Conservation (phyloP, 1,140 invertebrate species). For the Aphaenogaster ashmeadi region DNA sequence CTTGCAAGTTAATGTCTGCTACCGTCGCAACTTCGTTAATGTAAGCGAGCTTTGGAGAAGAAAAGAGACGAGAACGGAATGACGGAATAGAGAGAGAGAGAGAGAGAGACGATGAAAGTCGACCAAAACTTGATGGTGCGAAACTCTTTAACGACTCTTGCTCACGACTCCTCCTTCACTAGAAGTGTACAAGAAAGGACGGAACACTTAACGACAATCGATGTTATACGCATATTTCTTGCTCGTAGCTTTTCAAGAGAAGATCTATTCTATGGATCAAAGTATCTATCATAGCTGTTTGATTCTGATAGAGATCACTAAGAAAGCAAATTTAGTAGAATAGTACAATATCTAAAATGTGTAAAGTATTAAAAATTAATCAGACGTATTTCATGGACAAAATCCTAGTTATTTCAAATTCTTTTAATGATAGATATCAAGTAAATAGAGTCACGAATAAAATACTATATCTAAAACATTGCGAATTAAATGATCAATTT, state of each 20-base stretch:
- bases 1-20: conserved; percentile 39
- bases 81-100: neutral
- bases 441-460: neutral
- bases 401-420: neutral
- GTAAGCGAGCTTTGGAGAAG: conserved; percentile 37
- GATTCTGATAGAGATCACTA: neutral
- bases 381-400: neutral
- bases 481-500: conserved; percentile 10
- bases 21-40: conserved; percentile 64
- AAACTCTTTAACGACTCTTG: conserved; percentile 72
- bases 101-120: conserved; percentile 16
- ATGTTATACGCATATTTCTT: conserved; percentile 36
- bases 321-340: neutral
- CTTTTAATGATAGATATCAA: neutral
- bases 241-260: neutral
- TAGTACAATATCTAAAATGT: neutral
- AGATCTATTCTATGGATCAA: neutral
- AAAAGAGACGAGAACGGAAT: neutral
- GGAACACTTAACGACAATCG: conserved; percentile 26
- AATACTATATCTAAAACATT: neutral
- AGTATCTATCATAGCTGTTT: conserved; percentile 7
- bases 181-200: conserved; percentile 19
- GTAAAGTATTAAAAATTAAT: conserved; percentile 2
- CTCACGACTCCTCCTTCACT: conserved; percentile 40
- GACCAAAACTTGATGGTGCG: conserved; percentile 54